phyloP scores from a whole-genome alignment of 2,888 invertebrate species.

The Cheilosia pagana region DNA sequence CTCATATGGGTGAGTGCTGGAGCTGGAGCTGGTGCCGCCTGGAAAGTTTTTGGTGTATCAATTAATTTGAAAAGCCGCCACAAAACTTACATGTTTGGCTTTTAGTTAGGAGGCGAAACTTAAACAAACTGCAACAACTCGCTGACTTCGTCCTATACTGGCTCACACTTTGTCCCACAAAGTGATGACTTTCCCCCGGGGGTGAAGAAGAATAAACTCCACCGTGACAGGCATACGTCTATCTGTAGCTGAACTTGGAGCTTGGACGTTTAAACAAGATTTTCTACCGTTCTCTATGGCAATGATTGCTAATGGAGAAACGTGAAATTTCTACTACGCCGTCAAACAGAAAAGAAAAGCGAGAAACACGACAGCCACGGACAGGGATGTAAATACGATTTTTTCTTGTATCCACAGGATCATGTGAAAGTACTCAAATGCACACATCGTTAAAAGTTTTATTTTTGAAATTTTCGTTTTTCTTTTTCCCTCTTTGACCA shows the following conservation, averaged over 20 bases:
- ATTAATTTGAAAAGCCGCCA: slow-evolving; percentile 74
- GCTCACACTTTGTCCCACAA: slow-evolving; percentile 22
- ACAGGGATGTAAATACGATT: slow-evolving; percentile 46
- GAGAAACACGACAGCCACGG: not conserved
- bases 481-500: slow-evolving; percentile 1
- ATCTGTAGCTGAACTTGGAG: slow-evolving; percentile 13
- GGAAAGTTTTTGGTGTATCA: slow-evolving; percentile 70
- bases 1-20: not conserved
- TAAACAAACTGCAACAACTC: slow-evolving; percentile 69
- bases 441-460: slow-evolving; percentile 63
- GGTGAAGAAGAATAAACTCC: slow-evolving; percentile 2
- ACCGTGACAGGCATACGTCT: slow-evolving; percentile 21
- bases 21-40: slow-evolving; percentile 33
- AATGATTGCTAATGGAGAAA: slow-evolving; percentile 44
- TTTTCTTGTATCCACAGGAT: not conserved
- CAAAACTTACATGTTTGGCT: slow-evolving; percentile 72
- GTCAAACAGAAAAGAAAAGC: not conserved
- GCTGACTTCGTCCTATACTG: slow-evolving; percentile 39
- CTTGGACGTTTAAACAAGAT: slow-evolving; percentile 31
- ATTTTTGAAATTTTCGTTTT: slow-evolving; percentile 12
- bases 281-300: slow-evolving; percentile 16
- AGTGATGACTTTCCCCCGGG: not conserved
- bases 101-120: slow-evolving; percentile 66
- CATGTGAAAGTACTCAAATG: slow-evolving; percentile 21
- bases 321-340: slow-evolving; percentile 1